Conservation (phyloP, 2,797 vertebrate genomes). For the Ceyx erithaca region DNA sequence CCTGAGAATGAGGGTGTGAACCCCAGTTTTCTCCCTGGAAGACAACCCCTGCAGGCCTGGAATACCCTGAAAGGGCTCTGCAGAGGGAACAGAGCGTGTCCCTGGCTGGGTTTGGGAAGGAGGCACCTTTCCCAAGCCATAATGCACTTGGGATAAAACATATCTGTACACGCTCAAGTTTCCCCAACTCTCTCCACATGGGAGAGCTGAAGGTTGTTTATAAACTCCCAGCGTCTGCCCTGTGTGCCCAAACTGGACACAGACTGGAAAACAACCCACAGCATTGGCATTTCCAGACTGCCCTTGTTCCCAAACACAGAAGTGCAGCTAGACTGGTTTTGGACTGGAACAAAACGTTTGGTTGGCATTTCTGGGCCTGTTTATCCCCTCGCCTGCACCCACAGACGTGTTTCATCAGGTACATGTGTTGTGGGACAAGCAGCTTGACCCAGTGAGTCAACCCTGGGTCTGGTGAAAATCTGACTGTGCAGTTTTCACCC, state of each 20-base stretch:
- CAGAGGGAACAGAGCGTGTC: neutral
- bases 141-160: neutral
- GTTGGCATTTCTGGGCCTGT: neutral
- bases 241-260: neutral
- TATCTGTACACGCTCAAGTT: neutral
- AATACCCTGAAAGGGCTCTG: neutral
- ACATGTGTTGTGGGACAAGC: accelerated
- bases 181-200: neutral
- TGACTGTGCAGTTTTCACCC: neutral
- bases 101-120: neutral
- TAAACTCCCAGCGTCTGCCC: neutral
- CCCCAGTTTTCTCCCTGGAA: neutral
- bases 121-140: neutral
- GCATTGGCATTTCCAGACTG: neutral
- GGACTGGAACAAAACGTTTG: neutral
- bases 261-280: neutral
- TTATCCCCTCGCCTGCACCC: neutral
- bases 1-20: neutral
- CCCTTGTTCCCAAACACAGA: neutral
- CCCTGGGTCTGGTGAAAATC: neutral
- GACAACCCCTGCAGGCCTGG: slow-evolving; percentile 22
- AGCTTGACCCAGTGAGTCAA: neutral
- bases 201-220: neutral
- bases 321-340: neutral
- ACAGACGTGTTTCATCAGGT: neutral